Conservation (phyloP, 1,140 invertebrate genomes). For the Sweltsa coloradensis region DNA sequence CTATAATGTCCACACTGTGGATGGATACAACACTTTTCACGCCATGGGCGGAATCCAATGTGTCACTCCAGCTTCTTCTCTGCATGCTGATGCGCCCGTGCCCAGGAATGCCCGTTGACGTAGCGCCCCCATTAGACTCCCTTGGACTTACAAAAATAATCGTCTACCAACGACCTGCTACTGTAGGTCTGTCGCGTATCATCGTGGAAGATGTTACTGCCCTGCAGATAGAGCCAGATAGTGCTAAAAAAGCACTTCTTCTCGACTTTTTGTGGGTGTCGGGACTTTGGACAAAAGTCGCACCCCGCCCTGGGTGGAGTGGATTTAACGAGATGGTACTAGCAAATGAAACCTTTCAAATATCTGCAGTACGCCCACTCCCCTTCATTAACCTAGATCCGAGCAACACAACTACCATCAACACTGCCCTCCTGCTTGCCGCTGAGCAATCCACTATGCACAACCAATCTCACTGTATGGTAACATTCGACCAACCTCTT, state of each 20-base stretch:
- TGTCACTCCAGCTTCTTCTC: conserved; percentile 11
- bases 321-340: conserved; percentile 20
- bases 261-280: too few relatives aligned
- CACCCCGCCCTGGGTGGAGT: conserved; percentile 20
- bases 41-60: conserved; percentile 20
- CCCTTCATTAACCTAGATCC: conserved; percentile 17
- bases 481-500: conserved; percentile 20
- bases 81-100: background rate
- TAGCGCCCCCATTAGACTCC: background rate
- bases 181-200: too few relatives aligned
- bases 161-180: too few relatives aligned
- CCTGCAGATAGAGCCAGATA: too few relatives aligned
- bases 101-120: background rate
- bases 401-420: conserved; percentile 15
- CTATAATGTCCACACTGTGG: conserved; percentile 19
- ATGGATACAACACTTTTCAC: conserved; percentile 22
- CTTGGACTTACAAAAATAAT: conserved; percentile 16
- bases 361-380: conserved; percentile 11
- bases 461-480: conserved; percentile 15
- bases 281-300: conserved; percentile 8
- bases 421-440: conserved; percentile 15
- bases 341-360: conserved; percentile 13
- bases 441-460: conserved; percentile 9
- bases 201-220: too few relatives aligned
- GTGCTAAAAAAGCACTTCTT: too few relatives aligned